phyloP scores from a whole-genome alignment of 2,888 invertebrate genomes.

The Amblyjoppa fuscipennis region DNA sequence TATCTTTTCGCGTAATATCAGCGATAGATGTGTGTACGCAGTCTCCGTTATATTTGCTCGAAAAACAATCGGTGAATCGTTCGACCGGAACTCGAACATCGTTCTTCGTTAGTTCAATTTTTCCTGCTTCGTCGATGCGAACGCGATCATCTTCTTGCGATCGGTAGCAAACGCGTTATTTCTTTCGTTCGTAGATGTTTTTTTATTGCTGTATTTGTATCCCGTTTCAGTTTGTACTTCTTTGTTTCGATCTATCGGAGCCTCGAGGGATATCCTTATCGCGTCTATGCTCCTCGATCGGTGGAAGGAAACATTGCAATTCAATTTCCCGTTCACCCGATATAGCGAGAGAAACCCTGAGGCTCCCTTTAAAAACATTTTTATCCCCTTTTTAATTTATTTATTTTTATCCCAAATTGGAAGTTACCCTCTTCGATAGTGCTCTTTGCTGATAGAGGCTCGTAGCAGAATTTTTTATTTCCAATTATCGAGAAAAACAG shows the following conservation, averaged over 20 bases:
- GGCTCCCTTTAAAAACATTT: background rate
- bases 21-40: background rate
- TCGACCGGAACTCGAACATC: background rate
- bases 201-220: background rate
- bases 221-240: background rate
- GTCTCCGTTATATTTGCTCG: constrained; percentile 5
- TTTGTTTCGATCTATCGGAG: background rate
- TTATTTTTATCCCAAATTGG: background rate
- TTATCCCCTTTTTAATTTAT: background rate
- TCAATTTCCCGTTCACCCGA: background rate
- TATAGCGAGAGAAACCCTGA: background rate
- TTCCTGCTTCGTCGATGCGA: background rate
- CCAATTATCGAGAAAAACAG: background rate
- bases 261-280: background rate
- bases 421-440: background rate
- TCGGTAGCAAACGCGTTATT: background rate
- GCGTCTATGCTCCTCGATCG: background rate
- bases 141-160: background rate
- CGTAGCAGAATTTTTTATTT: background rate
- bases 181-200: background rate
- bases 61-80: background rate
- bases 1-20: background rate
- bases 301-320: constrained; percentile 11
- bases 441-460: too few species aligned
- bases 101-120: background rate